Base-by-base conservation (phyloP, 2,888 invertebrate genomes). In the Apodemia duryi region DNA sequence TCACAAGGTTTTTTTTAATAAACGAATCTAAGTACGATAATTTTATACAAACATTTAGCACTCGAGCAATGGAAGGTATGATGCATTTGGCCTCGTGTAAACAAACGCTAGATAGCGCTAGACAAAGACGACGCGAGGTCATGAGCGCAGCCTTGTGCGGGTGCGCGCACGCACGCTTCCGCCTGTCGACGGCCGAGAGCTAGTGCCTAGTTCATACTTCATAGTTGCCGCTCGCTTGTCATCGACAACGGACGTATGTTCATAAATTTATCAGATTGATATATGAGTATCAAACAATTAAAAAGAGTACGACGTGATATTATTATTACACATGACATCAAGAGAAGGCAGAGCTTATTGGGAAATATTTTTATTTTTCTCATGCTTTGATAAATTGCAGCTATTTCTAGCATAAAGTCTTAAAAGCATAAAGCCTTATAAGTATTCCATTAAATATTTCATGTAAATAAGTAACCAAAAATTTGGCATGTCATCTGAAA, bases 81-180 rank as follows among this genome's bases (percentile, higher is more conserved):
- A 91, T 89, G 88, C 88, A 89, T 90, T 88, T 80, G 90, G 86
- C 91, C 91, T 90, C 91, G 91, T 83, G 86, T 83, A 87, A 88
- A 89, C 88, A 88, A 87, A 85, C 87, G 86, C 77, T 88, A 90
- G 90, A 90, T 89, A 89, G 88, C 82, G 83, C 87, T 90, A 91
- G 91, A 91, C 91, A 91, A 90, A 91, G 90, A 89, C 90, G 86
- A 83, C 74, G 88, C 91, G 91, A 91, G 91, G 91, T 91, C 91
- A 90, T 84, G 91, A 91, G 89, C 90, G 86, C 83, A 91, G 91
- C 91, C 90, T 91, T 91, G 91, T 83, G 88, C 88, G 86, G 84
- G 88, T 85, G 87, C 85, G 86, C 84, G 82, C 78, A 82, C 86
- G 82, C 81, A 78, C 83, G 85, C 87, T 87, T 87, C 88, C 89